Evolutionary conservation across 2,797 vertebrate species (phyloP).

Genomic region (Acestrorhynchus altus): DNA sequence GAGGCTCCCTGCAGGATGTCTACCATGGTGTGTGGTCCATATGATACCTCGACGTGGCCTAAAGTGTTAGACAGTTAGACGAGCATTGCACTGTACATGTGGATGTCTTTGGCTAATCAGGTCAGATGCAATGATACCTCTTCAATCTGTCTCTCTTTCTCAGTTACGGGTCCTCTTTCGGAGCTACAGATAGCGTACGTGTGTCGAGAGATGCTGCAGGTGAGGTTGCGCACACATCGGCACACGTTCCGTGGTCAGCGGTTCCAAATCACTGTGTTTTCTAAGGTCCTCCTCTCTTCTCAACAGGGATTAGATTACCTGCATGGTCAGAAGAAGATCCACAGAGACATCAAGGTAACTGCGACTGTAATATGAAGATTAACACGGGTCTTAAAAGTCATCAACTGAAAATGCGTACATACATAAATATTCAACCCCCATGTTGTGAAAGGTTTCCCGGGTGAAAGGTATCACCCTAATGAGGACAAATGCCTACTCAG

Average conservation of each 20-base stretch:
- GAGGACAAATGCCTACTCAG: too few species aligned
- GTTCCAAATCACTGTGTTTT: too few species aligned
- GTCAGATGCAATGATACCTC: too few species aligned
- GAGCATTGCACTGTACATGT: too few species aligned
- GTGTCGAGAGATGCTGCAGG: constrained; percentile 90
- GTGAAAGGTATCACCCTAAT: too few species aligned
- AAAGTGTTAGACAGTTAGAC: too few species aligned
- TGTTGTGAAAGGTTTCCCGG: too few species aligned
- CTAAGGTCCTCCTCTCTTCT: not conserved
- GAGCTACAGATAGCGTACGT: constrained; percentile 90
- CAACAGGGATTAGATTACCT: constrained; percentile 89
- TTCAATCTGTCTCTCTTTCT: not conserved
- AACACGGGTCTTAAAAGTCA: not conserved
- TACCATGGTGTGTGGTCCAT: constrained; percentile 83
- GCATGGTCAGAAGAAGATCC: constrained; percentile 91
- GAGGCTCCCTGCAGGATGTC: constrained; percentile 88
- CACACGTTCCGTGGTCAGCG: not conserved
- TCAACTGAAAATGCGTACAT: too few species aligned
- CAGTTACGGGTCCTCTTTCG: constrained; percentile 68
- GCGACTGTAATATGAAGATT: not conserved
- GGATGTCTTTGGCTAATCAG: too few species aligned
- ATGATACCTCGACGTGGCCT: too few species aligned
- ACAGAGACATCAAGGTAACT: constrained; percentile 91
- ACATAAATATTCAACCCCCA: too few species aligned
- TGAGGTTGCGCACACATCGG: constrained; percentile 60